phyloP scores from a whole-genome alignment of 2,888 invertebrate species.

The Caenorhabditis macrosperma region DNA sequence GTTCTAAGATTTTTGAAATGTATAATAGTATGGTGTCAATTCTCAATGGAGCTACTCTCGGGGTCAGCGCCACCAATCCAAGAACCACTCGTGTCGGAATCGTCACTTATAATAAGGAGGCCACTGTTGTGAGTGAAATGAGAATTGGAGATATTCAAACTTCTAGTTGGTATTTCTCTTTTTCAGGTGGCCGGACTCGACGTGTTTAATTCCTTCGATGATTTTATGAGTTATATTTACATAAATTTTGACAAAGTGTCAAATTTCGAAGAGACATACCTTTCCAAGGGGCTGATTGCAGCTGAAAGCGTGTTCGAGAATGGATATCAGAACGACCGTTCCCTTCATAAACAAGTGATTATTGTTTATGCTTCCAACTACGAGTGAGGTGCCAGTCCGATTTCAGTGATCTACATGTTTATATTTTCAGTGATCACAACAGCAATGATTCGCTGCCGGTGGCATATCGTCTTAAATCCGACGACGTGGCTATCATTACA shows the following conservation, averaged over 20 bases:
- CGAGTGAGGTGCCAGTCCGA: conserved; percentile 22
- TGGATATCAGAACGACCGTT: conserved; percentile 7
- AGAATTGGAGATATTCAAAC: too few relatives aligned
- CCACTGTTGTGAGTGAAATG: conserved; percentile 3
- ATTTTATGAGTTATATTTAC: conserved; percentile 1
- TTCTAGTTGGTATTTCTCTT: too few relatives aligned
- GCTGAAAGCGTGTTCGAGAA: conserved; percentile 28
- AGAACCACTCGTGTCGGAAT: conserved; percentile 37
- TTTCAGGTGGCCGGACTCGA: conserved; percentile 16
- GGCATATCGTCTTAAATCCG: conserved; percentile 48
- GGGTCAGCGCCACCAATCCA: conserved; percentile 6
- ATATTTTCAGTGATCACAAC: not conserved
- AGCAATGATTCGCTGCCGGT: conserved; percentile 27
- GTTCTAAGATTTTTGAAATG: too few relatives aligned
- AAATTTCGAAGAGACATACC: conserved; percentile 27
- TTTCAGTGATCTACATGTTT: not conserved
- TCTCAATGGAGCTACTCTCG: conserved; percentile 20
- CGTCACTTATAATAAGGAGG: conserved; percentile 35
- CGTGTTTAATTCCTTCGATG: conserved; percentile 20
- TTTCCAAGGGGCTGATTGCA: conserved; percentile 21
- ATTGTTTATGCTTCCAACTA: conserved; percentile 50
- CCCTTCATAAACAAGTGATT: conserved; percentile 26
- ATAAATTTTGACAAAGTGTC: not conserved
- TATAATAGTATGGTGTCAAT: too few relatives aligned
- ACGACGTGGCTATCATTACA: conserved; percentile 43